A percentile compares a stretch with the other conserved stretches of the same genome.
Evolutionary conservation across 2,113 vertebrate genomes (phyloP).

Genomic region (Macrotis lagotis): DNA sequence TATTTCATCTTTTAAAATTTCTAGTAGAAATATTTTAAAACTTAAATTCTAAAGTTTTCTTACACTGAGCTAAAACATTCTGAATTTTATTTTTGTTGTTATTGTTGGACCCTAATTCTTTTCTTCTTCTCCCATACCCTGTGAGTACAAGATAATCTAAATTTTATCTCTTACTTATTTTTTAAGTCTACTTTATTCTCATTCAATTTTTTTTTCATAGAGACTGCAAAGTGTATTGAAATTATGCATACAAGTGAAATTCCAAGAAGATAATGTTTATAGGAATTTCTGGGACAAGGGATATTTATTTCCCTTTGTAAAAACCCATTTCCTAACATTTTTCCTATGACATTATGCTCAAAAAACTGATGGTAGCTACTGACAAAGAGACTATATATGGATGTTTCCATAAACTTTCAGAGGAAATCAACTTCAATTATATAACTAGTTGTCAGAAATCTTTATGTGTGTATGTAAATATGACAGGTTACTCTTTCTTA

Average conservation of each 20-base stretch:
- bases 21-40: slow-evolving; percentile 12
- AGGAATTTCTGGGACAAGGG: slow-evolving; percentile 79
- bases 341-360: slow-evolving; percentile 79
- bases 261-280: slow-evolving; percentile 75
- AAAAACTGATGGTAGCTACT: slow-evolving; percentile 72
- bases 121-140: slow-evolving; percentile 30
- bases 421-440: slow-evolving; percentile 64
- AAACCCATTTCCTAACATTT: slow-evolving; percentile 83
- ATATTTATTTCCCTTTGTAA: slow-evolving; percentile 79
- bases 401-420: slow-evolving; percentile 81
- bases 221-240: slow-evolving; percentile 55
- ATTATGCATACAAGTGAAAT: slow-evolving; percentile 71
- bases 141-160: slow-evolving; percentile 40
- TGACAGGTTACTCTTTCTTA: slow-evolving; percentile 60
- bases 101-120: slow-evolving; percentile 1
- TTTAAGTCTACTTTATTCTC: slow-evolving; percentile 54
- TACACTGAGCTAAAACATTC: background rate
- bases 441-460: slow-evolving; percentile 60
- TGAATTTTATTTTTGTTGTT: slow-evolving; percentile 27
- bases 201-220: slow-evolving; percentile 56
- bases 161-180: slow-evolving; percentile 67
- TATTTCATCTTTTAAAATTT: slow-evolving; percentile 24
- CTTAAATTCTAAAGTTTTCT: slow-evolving; percentile 31
- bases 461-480: slow-evolving; percentile 39
- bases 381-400: slow-evolving; percentile 75